Evolutionary conservation across 2,797 vertebrate genomes (phyloP).

Genomic region (Arrhamphus sclerolepis): DNA sequence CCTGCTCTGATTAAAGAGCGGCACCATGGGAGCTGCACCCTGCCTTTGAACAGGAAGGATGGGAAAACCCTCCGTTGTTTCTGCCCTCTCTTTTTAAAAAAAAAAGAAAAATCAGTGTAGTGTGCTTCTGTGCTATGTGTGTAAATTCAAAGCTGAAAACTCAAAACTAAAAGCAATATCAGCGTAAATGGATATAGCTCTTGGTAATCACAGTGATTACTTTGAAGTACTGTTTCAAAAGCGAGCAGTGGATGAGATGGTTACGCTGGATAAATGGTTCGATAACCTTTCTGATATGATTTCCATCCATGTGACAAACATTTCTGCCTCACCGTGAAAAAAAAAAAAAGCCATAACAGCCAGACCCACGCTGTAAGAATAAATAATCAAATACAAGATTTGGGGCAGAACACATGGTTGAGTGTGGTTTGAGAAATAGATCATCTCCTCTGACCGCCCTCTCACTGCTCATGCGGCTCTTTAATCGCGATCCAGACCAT

Average conservation of each 20-base stretch:
- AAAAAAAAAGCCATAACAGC: too few species aligned
- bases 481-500: constrained; percentile 70
- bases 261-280: constrained; percentile 30
- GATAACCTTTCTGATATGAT: constrained; percentile 44
- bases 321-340: constrained; percentile 3
- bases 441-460: constrained; percentile 51
- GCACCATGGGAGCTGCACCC: constrained; percentile 39
- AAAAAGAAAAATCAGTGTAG: constrained; percentile 28
- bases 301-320: constrained; percentile 35
- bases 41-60: constrained; percentile 41
- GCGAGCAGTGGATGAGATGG: constrained; percentile 35
- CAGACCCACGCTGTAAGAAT: constrained; percentile 11
- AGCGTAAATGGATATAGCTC: constrained; percentile 45
- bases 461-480: constrained; percentile 53
- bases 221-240: constrained; percentile 37
- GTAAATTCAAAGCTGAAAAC: constrained; percentile 26
- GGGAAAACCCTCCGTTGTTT: constrained; percentile 42
- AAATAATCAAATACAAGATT: constrained; percentile 33
- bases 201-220: constrained; percentile 24
- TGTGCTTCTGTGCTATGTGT: constrained; percentile 5
- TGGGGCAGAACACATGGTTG: constrained; percentile 39
- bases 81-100: constrained; percentile 48
- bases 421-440: constrained; percentile 50
- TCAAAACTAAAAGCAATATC: constrained; percentile 35
- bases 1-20: constrained; percentile 65